A percentile compares a stretch with the other conserved stretches of the same genome.
Conservation (phyloP, 2,113 vertebrate genomes). For the Pomatorhinus ruficollis region DNA sequence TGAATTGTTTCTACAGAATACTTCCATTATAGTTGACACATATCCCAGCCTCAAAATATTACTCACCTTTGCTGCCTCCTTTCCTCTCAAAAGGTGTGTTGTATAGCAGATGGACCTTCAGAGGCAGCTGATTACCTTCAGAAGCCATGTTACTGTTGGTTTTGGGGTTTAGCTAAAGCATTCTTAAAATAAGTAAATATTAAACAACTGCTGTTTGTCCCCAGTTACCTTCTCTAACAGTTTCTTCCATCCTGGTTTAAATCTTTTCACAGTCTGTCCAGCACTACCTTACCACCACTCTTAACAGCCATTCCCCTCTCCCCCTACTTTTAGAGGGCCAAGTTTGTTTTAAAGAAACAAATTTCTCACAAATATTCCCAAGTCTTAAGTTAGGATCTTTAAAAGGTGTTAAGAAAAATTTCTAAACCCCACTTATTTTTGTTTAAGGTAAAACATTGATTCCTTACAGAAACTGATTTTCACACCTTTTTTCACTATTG, state of each 20-base stretch:
- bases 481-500: neutral
- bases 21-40: neutral
- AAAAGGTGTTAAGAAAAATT: neutral
- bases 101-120: neutral
- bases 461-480: neutral
- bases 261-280: neutral
- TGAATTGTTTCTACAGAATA: neutral
- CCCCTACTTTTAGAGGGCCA: too few species aligned
- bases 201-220: neutral
- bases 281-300: neutral
- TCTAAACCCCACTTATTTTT: neutral
- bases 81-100: neutral
- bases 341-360: neutral
- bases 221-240: neutral
- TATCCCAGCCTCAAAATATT: neutral
- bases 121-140: neutral
- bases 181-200: neutral
- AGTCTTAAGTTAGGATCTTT: neutral
- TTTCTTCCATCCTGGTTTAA: neutral
- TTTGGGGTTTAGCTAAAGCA: neutral
- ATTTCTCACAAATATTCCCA: neutral
- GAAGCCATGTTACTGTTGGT: neutral
- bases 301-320: neutral
- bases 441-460: neutral
- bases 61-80: neutral